phyloP scores from a whole-genome alignment of 2,113 vertebrate species.

The Circaetus gallicus region DNA sequence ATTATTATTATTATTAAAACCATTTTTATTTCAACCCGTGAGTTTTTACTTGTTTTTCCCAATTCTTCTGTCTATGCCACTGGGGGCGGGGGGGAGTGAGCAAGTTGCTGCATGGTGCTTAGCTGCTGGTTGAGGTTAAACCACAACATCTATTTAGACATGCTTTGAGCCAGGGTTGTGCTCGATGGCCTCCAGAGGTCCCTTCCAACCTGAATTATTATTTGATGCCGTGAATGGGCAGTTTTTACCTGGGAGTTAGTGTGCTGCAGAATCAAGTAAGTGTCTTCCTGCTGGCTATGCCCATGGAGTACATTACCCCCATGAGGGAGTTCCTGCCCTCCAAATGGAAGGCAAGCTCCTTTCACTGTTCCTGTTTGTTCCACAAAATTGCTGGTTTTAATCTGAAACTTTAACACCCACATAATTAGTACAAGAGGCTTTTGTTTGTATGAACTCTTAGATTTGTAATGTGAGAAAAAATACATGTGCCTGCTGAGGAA shows the following conservation, averaged over 20 bases:
- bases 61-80: too few relatives aligned
- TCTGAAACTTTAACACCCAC: background rate
- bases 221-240: background rate
- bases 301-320: background rate
- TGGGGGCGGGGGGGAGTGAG: too few relatives aligned
- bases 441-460: background rate
- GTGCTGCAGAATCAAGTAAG: background rate
- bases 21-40: too few relatives aligned
- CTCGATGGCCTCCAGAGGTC: background rate
- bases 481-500: background rate
- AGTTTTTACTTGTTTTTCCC: too few relatives aligned
- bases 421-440: background rate
- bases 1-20: too few relatives aligned
- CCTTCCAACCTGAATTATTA: background rate
- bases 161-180: background rate
- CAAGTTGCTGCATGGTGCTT: too few relatives aligned
- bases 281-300: background rate
- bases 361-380: background rate
- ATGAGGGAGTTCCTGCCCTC: background rate
- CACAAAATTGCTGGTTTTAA: background rate
- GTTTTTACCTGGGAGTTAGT: background rate
- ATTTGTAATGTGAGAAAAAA: background rate
- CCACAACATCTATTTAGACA: background rate
- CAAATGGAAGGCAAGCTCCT: background rate
- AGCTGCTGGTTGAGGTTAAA: too few relatives aligned